Evolutionary conservation across 2,113 vertebrate species (phyloP).

Genomic region (Coryphaenoides rupestris): DNA sequence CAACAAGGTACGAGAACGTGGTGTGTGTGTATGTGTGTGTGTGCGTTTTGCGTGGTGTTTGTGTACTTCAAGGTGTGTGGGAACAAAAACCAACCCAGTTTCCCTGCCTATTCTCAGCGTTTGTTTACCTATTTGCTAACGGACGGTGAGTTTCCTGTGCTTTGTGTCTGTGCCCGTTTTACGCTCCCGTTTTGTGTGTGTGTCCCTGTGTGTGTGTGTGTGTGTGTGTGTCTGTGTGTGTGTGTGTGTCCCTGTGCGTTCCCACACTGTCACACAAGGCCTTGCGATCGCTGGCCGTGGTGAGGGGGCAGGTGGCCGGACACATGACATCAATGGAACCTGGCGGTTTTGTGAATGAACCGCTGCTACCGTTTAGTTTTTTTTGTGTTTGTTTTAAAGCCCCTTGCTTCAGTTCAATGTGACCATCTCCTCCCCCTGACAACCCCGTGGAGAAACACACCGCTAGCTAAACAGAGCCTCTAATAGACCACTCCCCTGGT

Average conservation of each 20-base stretch:
- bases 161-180: conserved; percentile 12
- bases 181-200: conserved; percentile 41
- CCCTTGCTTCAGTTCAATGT: conserved; percentile 41
- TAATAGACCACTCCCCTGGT: no score
- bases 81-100: conserved; percentile 37
- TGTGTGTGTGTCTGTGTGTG: conserved; percentile 5
- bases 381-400: conserved; percentile 23
- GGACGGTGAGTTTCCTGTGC: conserved; percentile 36
- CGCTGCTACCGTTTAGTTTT: conserved; percentile 32
- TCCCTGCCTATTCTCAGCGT: not conserved
- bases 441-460: no score
- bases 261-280: conserved; percentile 45
- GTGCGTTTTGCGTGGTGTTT: not conserved
- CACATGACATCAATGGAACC: conserved; percentile 38
- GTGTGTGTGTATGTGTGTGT: not conserved
- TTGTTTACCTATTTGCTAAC: conserved; percentile 50
- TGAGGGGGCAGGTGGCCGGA: conserved; percentile 47
- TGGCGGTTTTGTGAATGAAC: conserved; percentile 44
- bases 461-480: no score
- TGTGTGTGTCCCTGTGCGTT: conserved; percentile 37
- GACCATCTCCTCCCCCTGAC: conserved; percentile 32
- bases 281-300: conserved; percentile 17
- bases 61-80: conserved; percentile 14
- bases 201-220: not conserved
- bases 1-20: conserved; percentile 82